Base-by-base conservation (phyloP, 2,797 vertebrate genomes). In the Trachops cirrhosus region DNA sequence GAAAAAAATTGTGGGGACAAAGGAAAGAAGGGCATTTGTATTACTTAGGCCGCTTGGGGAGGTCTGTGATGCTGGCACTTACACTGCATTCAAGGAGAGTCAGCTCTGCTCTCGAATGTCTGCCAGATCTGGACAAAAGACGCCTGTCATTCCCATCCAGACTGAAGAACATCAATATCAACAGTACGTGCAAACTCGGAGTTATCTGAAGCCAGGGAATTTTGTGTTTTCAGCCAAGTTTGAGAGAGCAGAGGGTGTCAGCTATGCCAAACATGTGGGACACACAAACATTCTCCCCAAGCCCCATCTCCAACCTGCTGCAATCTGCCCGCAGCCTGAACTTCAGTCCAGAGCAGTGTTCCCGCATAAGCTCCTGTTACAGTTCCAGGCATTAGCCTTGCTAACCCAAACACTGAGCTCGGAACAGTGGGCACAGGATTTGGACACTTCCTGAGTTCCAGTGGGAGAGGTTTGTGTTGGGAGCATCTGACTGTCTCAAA, bases 111-210 rank as follows among this genome's bases (percentile, higher is more conserved):
- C 50, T 64, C 54, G 0, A n/a, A 5, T 39, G 15, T 71, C 95
- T 94, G 97, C 95, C 96, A 97, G 79, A 92, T 77, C 86, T 67
- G 91, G 52, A 96, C 94, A 97, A 95, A 97, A 96, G 95, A 64
- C 41, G 44, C 41, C 95, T 96, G 95, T 96, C 96, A 82, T 91
- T 92, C 75, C 71, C 75, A 73, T 54, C 75, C 89, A 94, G 86
- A 94, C 2, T 4, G 80, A 96, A 91, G 70, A 92, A 86, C 83
- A 95, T 92, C 90, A 85, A 52, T 82, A 93, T 46, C 83, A 93
- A 84, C 75, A 96, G 48, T 52, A 92, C 1, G 32, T 92, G 92
- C 89, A 41, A 48, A 52, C 52, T 48, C 48, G 19, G 71, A 94
- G 75, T 92, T 78, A 83, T 89, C 67, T 9, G 15, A 85, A 95